phyloP scores from a whole-genome alignment of 2,797 vertebrate genomes.

The Coregonus ussuriensis region DNA sequence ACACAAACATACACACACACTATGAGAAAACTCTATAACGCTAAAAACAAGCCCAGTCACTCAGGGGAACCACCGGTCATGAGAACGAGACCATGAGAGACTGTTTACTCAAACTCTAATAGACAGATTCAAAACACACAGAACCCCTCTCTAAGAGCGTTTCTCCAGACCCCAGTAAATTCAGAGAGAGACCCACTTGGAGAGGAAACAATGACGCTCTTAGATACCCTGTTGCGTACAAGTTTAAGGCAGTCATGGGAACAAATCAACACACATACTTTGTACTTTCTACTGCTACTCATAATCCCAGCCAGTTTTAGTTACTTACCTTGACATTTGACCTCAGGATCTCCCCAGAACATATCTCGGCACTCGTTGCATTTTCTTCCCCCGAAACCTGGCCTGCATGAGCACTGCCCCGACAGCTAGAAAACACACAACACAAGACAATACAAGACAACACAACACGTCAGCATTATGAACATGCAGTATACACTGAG shows the following conservation, averaged over 20 bases:
- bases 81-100: background rate
- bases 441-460: background rate
- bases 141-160: background rate
- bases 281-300: background rate
- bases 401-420: conserved; percentile 91
- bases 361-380: conserved; percentile 92
- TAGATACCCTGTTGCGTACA: background rate
- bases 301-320: background rate
- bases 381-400: conserved; percentile 90
- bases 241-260: background rate
- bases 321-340: conserved; percentile 85
- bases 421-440: conserved; percentile 73
- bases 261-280: too few species aligned
- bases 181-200: too few species aligned
- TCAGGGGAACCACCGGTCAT: background rate
- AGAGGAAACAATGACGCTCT: too few species aligned
- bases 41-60: conserved; percentile 3
- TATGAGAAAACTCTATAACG: background rate
- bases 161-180: background rate
- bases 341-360: conserved; percentile 91
- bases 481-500: background rate
- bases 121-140: background rate
- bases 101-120: conserved; percentile 7
- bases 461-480: background rate
- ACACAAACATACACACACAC: background rate